Conservation (phyloP, 2,888 invertebrate genomes). For the Sphaeridia pumilis region DNA sequence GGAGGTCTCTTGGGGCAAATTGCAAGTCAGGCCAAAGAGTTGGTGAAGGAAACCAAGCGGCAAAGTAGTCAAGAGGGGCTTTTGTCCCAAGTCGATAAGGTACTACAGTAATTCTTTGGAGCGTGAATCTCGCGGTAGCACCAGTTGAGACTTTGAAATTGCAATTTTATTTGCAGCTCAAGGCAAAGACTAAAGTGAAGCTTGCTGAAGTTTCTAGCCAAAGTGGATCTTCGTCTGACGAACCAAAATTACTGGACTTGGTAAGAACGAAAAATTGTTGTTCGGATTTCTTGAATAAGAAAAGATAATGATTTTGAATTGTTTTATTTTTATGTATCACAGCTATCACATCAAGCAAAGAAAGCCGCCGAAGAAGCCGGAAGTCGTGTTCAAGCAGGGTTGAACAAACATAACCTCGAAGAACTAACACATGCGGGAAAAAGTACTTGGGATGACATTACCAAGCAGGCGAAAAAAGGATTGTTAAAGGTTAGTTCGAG, state of each 20-base stretch:
- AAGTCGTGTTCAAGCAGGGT: slow-evolving; percentile 64
- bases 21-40: slow-evolving; percentile 74
- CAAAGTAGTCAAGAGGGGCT: slow-evolving; percentile 77
- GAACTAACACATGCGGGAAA: slow-evolving; percentile 83
- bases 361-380: slow-evolving; percentile 72
- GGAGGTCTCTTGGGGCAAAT: slow-evolving; percentile 71
- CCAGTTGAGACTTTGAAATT: too few relatives aligned
- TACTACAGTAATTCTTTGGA: slow-evolving; percentile 37
- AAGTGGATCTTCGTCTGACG: slow-evolving; percentile 42
- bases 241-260: slow-evolving; percentile 41
- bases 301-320: slow-evolving; percentile 49
- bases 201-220: slow-evolving; percentile 47
- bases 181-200: slow-evolving; percentile 52
- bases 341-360: slow-evolving; percentile 77
- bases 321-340: slow-evolving; percentile 15
- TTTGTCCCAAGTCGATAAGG: slow-evolving; percentile 76
- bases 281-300: slow-evolving; percentile 54
- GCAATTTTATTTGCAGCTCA: slow-evolving; percentile 46
- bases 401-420: slow-evolving; percentile 42
- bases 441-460: slow-evolving; percentile 75
- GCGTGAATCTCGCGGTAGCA: too few relatives aligned
- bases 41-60: slow-evolving; percentile 73
- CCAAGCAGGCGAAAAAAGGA: slow-evolving; percentile 82
- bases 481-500: slow-evolving; percentile 58
- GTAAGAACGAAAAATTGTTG: neutral